These are phyloP conservation scores for Torymus texanus DNA, from an alignment of 2,888 invertebrate genomes.

Conservation along the genomic window DNA sequence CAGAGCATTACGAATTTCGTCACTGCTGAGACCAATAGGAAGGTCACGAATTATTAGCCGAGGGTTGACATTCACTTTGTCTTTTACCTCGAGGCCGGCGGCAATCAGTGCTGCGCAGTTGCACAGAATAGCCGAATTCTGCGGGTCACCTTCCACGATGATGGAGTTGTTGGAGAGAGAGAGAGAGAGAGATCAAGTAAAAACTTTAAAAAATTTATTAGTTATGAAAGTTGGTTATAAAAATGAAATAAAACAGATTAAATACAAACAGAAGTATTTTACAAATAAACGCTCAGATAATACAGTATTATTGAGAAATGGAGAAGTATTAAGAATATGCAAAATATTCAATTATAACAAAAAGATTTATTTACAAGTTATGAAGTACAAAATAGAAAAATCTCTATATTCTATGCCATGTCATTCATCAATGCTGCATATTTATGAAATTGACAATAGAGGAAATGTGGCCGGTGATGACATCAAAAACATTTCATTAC, in stretches of 20 bases:
- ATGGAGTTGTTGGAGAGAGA: too few relatives aligned
- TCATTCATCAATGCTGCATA: conserved; percentile 10
- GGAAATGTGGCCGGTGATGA: too few relatives aligned
- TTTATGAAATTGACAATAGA: conserved; percentile 26
- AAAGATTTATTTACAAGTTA: background rate
- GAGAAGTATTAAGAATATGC: conserved; percentile 1
- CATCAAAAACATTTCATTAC: too few relatives aligned
- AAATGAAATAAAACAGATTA: background rate
- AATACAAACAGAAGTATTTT: conserved; percentile 1
- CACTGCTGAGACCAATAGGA: too few relatives aligned
- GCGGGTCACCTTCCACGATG: too few relatives aligned
- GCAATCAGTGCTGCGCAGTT: too few relatives aligned
- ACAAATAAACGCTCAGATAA: conserved; percentile 32
- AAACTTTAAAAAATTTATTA: background rate
- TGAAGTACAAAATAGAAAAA: conserved; percentile 1
- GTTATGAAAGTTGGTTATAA: conserved; percentile 1
- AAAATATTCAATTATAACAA: background rate
- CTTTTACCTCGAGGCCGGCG: too few relatives aligned
- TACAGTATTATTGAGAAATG: conserved; percentile 3
- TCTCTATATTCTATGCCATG: conserved; percentile 12
- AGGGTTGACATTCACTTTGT: too few relatives aligned
- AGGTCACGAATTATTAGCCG: too few relatives aligned
- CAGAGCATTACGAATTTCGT: too few relatives aligned
- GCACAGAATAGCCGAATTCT: too few relatives aligned
- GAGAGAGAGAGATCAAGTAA: background rate